Evolutionary conservation across 2,888 invertebrate genomes (phyloP).

Genomic region (Tetranychus piercei): DNA sequence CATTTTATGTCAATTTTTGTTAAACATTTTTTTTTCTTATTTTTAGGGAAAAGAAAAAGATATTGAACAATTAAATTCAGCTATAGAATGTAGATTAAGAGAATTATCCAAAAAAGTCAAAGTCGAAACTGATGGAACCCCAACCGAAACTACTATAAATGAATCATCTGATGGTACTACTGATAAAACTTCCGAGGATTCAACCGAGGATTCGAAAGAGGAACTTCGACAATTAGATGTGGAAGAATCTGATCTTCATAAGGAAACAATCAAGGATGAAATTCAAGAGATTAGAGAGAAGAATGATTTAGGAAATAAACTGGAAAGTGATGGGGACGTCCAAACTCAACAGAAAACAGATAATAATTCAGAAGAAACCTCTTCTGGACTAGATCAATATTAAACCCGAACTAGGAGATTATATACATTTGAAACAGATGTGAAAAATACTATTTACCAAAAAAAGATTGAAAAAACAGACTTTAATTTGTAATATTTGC

Average conservation of each 20-base stretch:
- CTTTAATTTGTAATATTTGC: neutral
- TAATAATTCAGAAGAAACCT: neutral
- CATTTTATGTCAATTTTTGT: slow-evolving; percentile 6
- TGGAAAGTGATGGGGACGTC: neutral
- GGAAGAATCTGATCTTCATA: neutral
- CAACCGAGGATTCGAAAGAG: neutral
- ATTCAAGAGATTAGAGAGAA: neutral
- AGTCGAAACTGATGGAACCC: neutral
- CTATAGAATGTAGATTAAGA: slow-evolving; percentile 19
- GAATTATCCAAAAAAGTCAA: slow-evolving; percentile 20
- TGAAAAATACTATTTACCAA: neutral
- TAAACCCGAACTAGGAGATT: neutral
- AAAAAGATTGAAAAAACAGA: neutral
- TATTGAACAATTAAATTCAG: slow-evolving; percentile 19
- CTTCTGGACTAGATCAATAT: neutral
- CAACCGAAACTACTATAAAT: neutral
- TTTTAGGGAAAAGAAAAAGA: slow-evolving; percentile 21
- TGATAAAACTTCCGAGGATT: neutral
- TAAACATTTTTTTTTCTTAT: neutral
- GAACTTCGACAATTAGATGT: neutral
- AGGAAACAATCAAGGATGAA: neutral
- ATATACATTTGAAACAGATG: neutral
- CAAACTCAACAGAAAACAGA: neutral
- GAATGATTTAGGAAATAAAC: neutral
- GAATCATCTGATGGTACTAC: neutral